Conservation (phyloP, 2,888 invertebrate species). For the Oasisia sp. region DNA sequence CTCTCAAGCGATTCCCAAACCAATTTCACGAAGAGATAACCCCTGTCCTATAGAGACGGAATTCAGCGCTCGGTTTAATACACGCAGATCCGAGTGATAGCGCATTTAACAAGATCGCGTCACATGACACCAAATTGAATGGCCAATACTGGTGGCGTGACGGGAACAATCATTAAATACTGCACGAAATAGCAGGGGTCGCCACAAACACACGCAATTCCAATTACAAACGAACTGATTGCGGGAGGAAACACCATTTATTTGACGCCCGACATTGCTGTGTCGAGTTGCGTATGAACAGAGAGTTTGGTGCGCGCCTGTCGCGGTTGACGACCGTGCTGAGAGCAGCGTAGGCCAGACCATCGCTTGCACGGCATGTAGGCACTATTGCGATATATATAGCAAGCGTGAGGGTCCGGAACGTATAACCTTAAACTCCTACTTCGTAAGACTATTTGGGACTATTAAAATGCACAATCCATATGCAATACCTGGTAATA, state of each 20-base stretch:
- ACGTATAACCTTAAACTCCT: too few relatives aligned
- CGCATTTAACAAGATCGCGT: not conserved
- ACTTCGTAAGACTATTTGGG: too few relatives aligned
- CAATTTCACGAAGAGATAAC: too few relatives aligned
- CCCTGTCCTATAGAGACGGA: not conserved
- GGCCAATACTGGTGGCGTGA: not conserved
- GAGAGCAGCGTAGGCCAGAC: not conserved
- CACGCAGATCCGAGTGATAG: not conserved
- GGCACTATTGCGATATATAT: too few relatives aligned
- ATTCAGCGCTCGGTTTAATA: not conserved
- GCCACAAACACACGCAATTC: not conserved
- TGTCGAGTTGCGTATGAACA: not conserved
- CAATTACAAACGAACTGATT: not conserved
- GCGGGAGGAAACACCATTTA: not conserved
- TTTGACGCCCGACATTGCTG: not conserved
- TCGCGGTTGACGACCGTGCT: not conserved
- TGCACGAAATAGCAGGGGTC: not conserved
- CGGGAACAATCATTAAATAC: slow-evolving; percentile 1
- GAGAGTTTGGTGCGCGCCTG: not conserved
- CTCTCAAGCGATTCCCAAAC: too few relatives aligned
- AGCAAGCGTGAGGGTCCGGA: too few relatives aligned
- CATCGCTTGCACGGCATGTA: too few relatives aligned
- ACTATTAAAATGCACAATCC: too few relatives aligned
- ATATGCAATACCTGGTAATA: too few relatives aligned
- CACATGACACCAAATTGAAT: not conserved